phyloP scores from a whole-genome alignment of 2,888 invertebrate genomes.

The Drosophila hawaiiensis region DNA sequence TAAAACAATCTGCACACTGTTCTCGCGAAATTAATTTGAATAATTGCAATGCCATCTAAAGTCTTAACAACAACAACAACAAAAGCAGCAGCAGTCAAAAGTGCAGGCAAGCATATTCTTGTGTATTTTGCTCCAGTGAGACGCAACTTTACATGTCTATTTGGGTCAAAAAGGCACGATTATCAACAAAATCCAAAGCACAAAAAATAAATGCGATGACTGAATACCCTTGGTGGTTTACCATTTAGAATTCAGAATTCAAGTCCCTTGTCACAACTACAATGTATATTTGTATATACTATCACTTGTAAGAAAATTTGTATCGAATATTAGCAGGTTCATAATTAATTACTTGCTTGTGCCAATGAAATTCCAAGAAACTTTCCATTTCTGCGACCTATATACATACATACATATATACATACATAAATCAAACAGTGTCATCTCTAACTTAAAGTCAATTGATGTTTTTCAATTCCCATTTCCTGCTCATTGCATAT shows the following conservation, averaged over 20 bases:
- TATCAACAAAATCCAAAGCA: neutral
- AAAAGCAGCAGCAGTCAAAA: slow-evolving; percentile 13
- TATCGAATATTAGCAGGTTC: neutral
- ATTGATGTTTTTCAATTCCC: neutral
- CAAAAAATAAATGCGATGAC: neutral
- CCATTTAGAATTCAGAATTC: neutral
- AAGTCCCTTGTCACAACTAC: neutral
- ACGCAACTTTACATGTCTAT: slow-evolving; percentile 35
- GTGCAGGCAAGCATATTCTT: slow-evolving; percentile 34
- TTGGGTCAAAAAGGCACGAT: slow-evolving; percentile 42
- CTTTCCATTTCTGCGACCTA: neutral
- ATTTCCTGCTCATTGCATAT: neutral
- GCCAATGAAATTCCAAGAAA: neutral
- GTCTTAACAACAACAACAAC: neutral
- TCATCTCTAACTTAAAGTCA: neutral
- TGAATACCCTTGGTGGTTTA: slow-evolving; percentile 17
- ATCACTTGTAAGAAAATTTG: neutral
- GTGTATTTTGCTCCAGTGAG: slow-evolving; percentile 33
- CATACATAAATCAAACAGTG: neutral
- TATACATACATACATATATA: no score
- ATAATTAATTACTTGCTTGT: neutral
- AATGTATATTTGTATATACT: neutral
- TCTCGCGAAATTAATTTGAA: slow-evolving; percentile 71
- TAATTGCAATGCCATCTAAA: slow-evolving; percentile 70
- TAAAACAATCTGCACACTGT: slow-evolving; percentile 59